Percentiles rank a stretch among this genome's conserved stretches.
These are phyloP conservation scores for Spheniscus mendiculus DNA, from an alignment of 2,113 vertebrate species.

Conservation along the genomic window DNA sequence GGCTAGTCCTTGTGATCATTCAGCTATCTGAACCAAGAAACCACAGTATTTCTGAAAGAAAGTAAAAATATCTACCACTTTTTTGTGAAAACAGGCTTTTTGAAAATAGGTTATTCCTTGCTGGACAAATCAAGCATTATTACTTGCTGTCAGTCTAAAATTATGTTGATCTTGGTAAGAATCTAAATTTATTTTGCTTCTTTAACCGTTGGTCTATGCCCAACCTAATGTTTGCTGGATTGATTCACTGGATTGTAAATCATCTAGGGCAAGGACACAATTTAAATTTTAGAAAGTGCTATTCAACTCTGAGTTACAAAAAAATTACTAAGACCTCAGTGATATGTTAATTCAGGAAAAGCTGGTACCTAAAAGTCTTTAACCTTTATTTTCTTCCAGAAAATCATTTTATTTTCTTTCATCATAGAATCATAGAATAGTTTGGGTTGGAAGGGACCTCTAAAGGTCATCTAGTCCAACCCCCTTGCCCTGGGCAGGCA, in stretches of 20 bases:
- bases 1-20: background rate
- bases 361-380: background rate
- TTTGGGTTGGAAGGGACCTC: too few species aligned
- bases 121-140: background rate
- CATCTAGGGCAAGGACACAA: background rate
- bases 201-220: background rate
- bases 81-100: background rate
- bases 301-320: background rate
- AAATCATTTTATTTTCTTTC: background rate
- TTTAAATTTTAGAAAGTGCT: background rate
- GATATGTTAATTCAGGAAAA: background rate
- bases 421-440: background rate
- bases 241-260: background rate
- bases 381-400: background rate
- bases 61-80: background rate
- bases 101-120: background rate
- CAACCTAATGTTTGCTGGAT: background rate
- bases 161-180: background rate
- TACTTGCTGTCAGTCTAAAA: background rate
- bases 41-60: background rate
- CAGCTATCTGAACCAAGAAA: background rate
- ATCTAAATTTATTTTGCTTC: background rate
- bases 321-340: background rate
- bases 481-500: too few species aligned
- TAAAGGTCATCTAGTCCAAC: too few species aligned